Base-by-base conservation (phyloP, 2,113 vertebrate genomes). In the Megaceryle maxima region DNA sequence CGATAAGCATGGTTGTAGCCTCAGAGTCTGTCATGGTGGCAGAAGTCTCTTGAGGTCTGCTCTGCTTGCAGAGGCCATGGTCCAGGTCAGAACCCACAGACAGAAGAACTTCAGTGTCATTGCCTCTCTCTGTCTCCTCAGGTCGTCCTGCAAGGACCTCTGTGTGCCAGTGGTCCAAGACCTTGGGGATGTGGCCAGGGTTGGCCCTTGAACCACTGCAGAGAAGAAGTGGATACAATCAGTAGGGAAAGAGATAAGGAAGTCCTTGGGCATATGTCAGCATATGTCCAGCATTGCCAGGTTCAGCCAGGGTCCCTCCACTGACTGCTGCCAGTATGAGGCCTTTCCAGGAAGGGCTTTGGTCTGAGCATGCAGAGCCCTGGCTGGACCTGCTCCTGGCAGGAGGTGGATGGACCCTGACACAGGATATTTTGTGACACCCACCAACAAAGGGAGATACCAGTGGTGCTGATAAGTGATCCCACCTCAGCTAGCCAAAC, bases 1-100 rank as follows among this genome's bases (percentile, higher is more conserved):
- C 97, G 0, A 99, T 98, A n/a, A 98, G 98, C 37, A 98, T 16
- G 0, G 98, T 98, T 2, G 98, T 98, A 7, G 97, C 90, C 62
- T 97, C 97, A 43, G 98, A 95, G 35, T 95, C 97, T 87, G 83
- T 72, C 28, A 11, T 4, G 25, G 59, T 70, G 83, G 85, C 50
- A 82, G 91, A 70, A 83, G 70, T 46, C 44, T 90, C 87, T 24
- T 91, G 97, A 22, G 64, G 18, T 70, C 74, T 85, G 91, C 64
- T 93, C 66, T 92, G 94, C 68, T 97, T 97, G 66, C 91, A 92
- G 62, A 85, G 55, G 25, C 70, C 19, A 0, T 94, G 94, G 28
- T 97, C 94, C 28, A 70, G 59, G n/a, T 77, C 85, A 72, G 80
- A 51, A 79, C 20, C 93, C 35, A 46, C 87, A 87, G 74, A 94